phyloP scores from a whole-genome alignment of 2,113 vertebrate genomes.

The Oncorhynchus keta region DNA sequence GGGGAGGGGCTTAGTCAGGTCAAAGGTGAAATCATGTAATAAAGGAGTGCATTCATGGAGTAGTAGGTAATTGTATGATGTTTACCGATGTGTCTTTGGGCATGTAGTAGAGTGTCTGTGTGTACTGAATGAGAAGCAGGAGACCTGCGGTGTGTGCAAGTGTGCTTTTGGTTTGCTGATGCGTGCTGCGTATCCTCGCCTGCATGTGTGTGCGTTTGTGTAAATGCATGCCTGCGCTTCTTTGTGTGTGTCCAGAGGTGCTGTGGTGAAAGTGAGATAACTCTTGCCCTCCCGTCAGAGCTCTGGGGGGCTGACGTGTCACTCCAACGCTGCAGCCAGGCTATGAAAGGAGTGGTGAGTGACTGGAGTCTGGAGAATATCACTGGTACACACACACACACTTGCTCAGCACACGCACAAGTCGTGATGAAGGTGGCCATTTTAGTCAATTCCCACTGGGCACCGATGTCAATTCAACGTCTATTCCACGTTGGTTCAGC shows the following conservation, averaged over 20 bases:
- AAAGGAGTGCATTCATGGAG: slow-evolving; percentile 41
- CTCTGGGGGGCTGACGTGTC: slow-evolving; percentile 44
- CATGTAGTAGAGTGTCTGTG: too few species aligned
- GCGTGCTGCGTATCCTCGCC: too few species aligned
- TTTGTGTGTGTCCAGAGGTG: slow-evolving; percentile 17
- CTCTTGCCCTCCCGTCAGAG: slow-evolving; percentile 42
- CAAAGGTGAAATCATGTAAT: slow-evolving; percentile 44
- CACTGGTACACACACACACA: slow-evolving; percentile 1
- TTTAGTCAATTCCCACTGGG: too few species aligned
- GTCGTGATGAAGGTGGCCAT: too few species aligned
- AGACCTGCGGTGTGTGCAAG: too few species aligned
- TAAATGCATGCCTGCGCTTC: slow-evolving; percentile 14
- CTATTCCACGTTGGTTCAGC: too few species aligned
- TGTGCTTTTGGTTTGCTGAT: too few species aligned
- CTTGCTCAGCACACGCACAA: too few species aligned
- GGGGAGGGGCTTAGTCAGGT: slow-evolving; percentile 53
- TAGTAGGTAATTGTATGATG: slow-evolving; percentile 55
- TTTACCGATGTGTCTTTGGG: slow-evolving; percentile 14
- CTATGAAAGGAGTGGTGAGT: slow-evolving; percentile 47
- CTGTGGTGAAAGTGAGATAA: slow-evolving; percentile 47
- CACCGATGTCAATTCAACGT: too few species aligned
- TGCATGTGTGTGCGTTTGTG: slow-evolving; percentile 34
- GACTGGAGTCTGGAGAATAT: slow-evolving; percentile 52
- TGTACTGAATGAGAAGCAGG: too few species aligned
- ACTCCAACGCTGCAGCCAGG: slow-evolving; percentile 37